A percentile compares a stretch with the other conserved stretches of the same genome.
These are phyloP conservation scores for Calyptomena viridis DNA, from an alignment of 2,113 vertebrate species.

Conservation along the genomic window DNA sequence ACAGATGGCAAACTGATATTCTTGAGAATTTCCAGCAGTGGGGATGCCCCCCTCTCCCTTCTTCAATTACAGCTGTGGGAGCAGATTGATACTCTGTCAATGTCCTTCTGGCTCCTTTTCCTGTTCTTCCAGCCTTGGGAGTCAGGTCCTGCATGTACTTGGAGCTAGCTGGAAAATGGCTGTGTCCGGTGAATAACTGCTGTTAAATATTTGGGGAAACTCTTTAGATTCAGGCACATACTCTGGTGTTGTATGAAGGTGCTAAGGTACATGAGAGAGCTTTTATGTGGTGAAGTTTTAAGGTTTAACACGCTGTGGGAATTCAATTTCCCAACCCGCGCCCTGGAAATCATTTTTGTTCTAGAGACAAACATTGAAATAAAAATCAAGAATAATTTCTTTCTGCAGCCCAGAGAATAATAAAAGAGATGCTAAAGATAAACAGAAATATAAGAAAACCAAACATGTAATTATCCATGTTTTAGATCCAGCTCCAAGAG, in stretches of 20 bases:
- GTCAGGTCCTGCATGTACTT: background rate
- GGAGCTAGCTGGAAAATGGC: background rate
- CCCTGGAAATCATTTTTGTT: constrained; percentile 22
- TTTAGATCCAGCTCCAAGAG: constrained; percentile 34
- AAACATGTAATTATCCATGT: background rate
- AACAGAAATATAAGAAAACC: constrained; percentile 18
- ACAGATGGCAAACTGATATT: background rate
- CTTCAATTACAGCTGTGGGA: background rate
- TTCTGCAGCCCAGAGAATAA: background rate
- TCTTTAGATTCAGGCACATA: background rate
- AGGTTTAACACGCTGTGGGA: background rate
- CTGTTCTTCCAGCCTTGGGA: background rate
- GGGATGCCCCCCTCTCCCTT: background rate
- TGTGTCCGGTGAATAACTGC: background rate
- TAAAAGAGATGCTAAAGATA: constrained; percentile 31
- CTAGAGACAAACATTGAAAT: background rate
- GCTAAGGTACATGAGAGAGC: background rate
- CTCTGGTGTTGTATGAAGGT: background rate
- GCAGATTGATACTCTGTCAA: background rate
- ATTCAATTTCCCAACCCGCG: background rate
- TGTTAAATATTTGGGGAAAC: background rate
- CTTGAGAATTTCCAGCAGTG: background rate
- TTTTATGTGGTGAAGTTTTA: background rate
- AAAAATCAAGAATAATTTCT: constrained; percentile 35
- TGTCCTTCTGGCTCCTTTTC: background rate